phyloP scores from a whole-genome alignment of 2,888 invertebrate species.

The Xestia sexstrigata region DNA sequence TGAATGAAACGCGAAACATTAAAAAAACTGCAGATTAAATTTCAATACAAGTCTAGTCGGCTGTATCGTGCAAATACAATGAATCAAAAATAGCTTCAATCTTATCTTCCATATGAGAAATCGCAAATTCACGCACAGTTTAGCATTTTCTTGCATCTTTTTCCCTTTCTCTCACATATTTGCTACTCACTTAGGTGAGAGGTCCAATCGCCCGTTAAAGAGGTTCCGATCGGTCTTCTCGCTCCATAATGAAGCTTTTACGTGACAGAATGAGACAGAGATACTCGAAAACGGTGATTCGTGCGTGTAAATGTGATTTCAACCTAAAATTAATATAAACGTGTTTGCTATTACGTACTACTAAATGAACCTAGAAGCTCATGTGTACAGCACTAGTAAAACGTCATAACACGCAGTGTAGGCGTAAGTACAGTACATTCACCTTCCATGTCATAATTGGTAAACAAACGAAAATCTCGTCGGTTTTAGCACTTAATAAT shows the following conservation, averaged over 20 bases:
- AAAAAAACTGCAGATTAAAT: neutral
- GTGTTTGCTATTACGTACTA: neutral
- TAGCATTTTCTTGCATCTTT: neutral
- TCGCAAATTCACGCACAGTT: neutral
- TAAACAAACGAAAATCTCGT: constrained; percentile 28
- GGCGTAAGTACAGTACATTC: constrained; percentile 17
- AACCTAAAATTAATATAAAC: neutral
- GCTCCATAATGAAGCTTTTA: neutral
- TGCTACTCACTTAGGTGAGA: neutral
- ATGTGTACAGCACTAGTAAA: constrained; percentile 55
- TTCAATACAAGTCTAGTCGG: neutral
- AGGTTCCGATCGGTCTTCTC: neutral
- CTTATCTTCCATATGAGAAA: neutral
- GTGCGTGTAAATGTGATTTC: neutral
- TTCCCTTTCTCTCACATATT: neutral
- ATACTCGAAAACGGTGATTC: neutral
- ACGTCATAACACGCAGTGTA: constrained; percentile 55
- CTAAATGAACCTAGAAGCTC: constrained; percentile 27
- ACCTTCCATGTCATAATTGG: constrained; percentile 34
- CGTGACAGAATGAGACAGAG: neutral
- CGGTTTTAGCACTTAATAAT: neutral
- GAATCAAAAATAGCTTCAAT: neutral
- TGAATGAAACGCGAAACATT: neutral
- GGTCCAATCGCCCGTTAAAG: neutral
- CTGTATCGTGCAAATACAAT: neutral